phyloP scores from a whole-genome alignment of 2,888 invertebrate species.

The Halictus quadricinctus region DNA sequence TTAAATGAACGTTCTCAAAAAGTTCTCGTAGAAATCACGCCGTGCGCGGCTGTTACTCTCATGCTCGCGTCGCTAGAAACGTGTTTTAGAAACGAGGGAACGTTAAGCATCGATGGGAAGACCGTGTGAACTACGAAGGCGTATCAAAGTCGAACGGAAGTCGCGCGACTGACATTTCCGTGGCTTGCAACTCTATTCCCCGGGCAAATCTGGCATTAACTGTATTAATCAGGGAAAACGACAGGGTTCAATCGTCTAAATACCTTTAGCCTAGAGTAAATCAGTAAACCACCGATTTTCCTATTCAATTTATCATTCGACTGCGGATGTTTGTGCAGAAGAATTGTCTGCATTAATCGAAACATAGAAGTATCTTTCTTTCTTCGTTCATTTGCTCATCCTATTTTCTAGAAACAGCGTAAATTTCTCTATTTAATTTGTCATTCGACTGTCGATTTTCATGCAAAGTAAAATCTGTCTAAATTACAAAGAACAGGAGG shows the following conservation, averaged over 20 bases:
- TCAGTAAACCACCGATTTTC: background rate
- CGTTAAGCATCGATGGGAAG: constrained; percentile 62
- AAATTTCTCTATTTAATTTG: too few relatives aligned
- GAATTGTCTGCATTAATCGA: too few relatives aligned
- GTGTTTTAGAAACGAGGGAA: constrained; percentile 45
- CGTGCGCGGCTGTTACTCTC: constrained; percentile 24
- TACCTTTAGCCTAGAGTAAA: too few relatives aligned
- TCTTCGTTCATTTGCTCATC: too few relatives aligned
- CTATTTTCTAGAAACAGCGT: too few relatives aligned
- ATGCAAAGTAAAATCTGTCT: too few relatives aligned
- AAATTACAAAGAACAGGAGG: too few relatives aligned
- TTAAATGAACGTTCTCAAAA: constrained; percentile 60
- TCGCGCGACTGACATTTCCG: background rate
- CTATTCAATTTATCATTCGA: background rate
- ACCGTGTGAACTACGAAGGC: constrained; percentile 58
- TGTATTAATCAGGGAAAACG: too few relatives aligned
- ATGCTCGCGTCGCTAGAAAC: constrained; percentile 29
- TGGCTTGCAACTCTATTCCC: background rate
- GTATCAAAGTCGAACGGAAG: constrained; percentile 33
- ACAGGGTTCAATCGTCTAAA: too few relatives aligned
- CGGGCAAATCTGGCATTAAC: too few relatives aligned
- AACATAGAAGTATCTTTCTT: too few relatives aligned
- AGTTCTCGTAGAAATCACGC: constrained; percentile 59
- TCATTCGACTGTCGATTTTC: too few relatives aligned
- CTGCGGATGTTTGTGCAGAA: background rate